Conservation (phyloP, 1,140 invertebrate species). For the Drosophila oshimai region DNA sequence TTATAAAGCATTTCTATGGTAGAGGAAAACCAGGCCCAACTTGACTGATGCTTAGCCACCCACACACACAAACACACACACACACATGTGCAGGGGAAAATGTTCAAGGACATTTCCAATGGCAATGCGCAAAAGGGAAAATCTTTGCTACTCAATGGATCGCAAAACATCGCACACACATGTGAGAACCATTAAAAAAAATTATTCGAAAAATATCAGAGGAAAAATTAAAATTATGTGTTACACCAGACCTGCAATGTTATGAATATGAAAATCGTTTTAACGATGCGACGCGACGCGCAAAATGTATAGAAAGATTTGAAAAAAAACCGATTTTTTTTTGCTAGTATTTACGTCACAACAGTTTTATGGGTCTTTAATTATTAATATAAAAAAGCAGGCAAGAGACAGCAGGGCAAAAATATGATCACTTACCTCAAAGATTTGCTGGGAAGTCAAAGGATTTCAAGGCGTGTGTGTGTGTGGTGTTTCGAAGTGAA, state of each 20-base stretch:
- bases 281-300: constrained; percentile 59
- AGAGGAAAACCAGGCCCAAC: constrained; percentile 32
- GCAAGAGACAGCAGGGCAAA: neutral
- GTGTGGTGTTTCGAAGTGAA: too few species aligned
- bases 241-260: constrained; percentile 52
- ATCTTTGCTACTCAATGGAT: constrained; percentile 29
- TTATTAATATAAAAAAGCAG: constrained; percentile 61
- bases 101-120: constrained; percentile 66
- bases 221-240: constrained; percentile 7
- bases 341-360: constrained; percentile 65
- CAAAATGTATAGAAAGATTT: constrained; percentile 15
- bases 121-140: constrained; percentile 49
- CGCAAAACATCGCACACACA: constrained; percentile 6
- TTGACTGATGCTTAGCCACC: constrained; percentile 45
- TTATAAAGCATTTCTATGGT: constrained; percentile 18
- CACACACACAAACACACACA: constrained; percentile 6
- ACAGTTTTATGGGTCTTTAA: constrained; percentile 71
- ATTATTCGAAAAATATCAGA: constrained; percentile 25
- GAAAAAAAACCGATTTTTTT: neutral
- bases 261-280: constrained; percentile 72
- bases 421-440: constrained; percentile 37
- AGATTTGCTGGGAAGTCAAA: neutral
- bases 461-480: neutral
- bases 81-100: constrained; percentile 9
- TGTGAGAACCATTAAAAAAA: constrained; percentile 64